phyloP scores from a whole-genome alignment of 2,113 vertebrate species.

The Peromyscus leucopus region DNA sequence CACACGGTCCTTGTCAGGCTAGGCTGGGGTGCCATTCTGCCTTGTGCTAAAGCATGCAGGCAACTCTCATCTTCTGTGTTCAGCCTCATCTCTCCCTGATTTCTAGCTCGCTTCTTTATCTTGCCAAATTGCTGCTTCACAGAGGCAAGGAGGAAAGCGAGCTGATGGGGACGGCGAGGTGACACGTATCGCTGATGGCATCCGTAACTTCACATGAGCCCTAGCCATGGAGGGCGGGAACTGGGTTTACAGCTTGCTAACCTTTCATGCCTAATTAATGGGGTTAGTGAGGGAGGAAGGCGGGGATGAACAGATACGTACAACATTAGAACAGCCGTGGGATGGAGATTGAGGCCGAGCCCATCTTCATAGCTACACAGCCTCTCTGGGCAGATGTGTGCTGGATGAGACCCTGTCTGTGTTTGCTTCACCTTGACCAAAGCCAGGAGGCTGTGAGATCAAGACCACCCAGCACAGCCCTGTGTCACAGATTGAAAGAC shows the following conservation, averaged over 20 bases:
- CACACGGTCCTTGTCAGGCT: background rate
- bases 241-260: background rate
- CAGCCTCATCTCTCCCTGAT: background rate
- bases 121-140: background rate
- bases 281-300: background rate
- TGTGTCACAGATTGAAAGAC: accelerated
- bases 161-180: accelerated
- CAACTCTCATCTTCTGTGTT: accelerated
- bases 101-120: background rate
- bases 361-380: accelerated
- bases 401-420: no score
- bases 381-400: background rate
- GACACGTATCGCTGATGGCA: accelerated
- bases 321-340: background rate
- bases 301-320: accelerated
- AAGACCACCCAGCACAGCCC: background rate
- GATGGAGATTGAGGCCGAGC: background rate
- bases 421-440: accelerated
- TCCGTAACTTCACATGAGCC: background rate
- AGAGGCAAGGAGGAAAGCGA: background rate
- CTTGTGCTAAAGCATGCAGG: accelerated
- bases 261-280: background rate
- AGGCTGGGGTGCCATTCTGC: no score
- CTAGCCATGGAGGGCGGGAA: no score
- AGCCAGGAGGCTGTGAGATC: background rate